A percentile compares a stretch with the other conserved stretches of the same genome.
Conservation (phyloP, 2,797 vertebrate genomes). For the Anolis apletophallus region DNA sequence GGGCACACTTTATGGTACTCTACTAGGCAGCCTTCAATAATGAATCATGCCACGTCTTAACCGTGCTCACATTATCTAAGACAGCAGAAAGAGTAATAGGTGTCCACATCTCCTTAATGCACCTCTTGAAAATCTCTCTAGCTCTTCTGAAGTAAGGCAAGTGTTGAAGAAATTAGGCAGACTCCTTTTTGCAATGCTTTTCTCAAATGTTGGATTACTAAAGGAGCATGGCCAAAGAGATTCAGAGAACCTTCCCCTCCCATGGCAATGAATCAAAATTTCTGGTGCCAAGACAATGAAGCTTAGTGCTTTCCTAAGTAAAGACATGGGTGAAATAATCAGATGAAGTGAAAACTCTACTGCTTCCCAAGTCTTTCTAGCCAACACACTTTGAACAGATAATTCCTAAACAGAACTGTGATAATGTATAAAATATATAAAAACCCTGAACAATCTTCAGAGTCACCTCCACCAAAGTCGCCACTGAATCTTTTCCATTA, state of each 20-base stretch:
- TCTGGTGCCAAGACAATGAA: neutral
- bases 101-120: neutral
- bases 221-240: neutral
- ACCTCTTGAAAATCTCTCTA: neutral
- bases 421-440: neutral
- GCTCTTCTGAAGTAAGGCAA: neutral
- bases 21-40: slow-evolving; percentile 47
- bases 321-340: neutral
- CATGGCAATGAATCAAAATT: neutral
- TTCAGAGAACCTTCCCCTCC: neutral
- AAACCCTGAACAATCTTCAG: neutral
- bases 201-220: accelerated
- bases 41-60: slow-evolving; percentile 37
- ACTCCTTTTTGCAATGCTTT: neutral
- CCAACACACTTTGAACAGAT: neutral
- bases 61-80: slow-evolving; percentile 31
- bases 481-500: neutral
- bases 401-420: neutral
- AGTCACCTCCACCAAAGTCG: neutral
- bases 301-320: neutral
- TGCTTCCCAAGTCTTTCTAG: neutral
- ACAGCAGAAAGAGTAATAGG: neutral
- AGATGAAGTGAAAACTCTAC: neutral
- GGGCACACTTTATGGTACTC: slow-evolving; percentile 57
- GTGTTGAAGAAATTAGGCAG: neutral